Conservation (phyloP, 1,140 invertebrate species). For the Drosophila lacertosa region DNA sequence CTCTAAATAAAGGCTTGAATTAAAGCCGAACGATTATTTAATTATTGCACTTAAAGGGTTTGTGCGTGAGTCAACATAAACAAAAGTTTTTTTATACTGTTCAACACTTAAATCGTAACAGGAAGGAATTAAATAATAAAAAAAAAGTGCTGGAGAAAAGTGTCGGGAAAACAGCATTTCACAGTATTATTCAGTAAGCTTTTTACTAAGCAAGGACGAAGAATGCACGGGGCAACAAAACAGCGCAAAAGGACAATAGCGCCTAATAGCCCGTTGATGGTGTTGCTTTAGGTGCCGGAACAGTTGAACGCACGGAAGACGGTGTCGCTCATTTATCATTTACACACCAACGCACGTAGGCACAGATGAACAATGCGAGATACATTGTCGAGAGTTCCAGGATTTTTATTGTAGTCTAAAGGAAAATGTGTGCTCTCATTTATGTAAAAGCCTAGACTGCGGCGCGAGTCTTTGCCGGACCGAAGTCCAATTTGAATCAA, state of each 20-base stretch:
- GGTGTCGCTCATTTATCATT: slow-evolving; percentile 78
- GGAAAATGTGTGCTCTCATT: slow-evolving; percentile 65
- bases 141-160: not conserved
- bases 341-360: slow-evolving; percentile 78
- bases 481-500: slow-evolving; percentile 21
- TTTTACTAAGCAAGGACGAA: slow-evolving; percentile 8
- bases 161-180: slow-evolving; percentile 24
- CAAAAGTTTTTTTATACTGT: too few relatives aligned
- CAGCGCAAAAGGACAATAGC: slow-evolving; percentile 61
- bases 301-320: slow-evolving; percentile 52
- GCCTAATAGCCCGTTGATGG: slow-evolving; percentile 72
- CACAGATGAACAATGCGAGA: slow-evolving; percentile 63
- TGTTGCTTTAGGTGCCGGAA: slow-evolving; percentile 57
- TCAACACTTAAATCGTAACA: not conserved
- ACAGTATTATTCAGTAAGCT: slow-evolving; percentile 15
- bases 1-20: not conserved
- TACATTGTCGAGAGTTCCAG: slow-evolving; percentile 17
- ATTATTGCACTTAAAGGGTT: too few relatives aligned
- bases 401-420: slow-evolving; percentile 49
- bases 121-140: not conserved
- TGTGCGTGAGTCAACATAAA: too few relatives aligned
- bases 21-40: not conserved
- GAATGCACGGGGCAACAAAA: slow-evolving; percentile 27
- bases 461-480: not conserved
- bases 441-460: slow-evolving; percentile 46